Percentiles rank a stretch among this genome's conserved stretches.
phyloP scores from a whole-genome alignment of 1,140 invertebrate species.

The Gonatopus flavifemur region DNA sequence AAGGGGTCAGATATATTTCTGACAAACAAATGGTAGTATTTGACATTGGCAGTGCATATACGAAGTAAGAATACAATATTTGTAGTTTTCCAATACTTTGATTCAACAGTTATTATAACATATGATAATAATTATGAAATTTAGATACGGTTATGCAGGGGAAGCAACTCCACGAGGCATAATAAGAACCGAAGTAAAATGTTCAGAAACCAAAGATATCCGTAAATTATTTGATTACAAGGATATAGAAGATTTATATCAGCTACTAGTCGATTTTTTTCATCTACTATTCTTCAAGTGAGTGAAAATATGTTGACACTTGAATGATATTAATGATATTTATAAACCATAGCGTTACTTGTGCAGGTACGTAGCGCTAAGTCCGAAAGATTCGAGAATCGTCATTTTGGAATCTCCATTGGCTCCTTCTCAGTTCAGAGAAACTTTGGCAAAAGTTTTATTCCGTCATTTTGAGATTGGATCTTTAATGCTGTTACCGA shows the following conservation, averaged over 20 bases:
- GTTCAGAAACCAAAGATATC: constrained; percentile 64
- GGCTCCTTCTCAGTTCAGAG: constrained; percentile 76
- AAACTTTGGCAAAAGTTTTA: constrained; percentile 87
- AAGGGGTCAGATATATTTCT: constrained; percentile 73
- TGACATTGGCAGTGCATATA: constrained; percentile 90
- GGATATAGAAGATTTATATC: constrained; percentile 76
- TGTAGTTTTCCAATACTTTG: not conserved
- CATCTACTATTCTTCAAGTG: constrained; percentile 88
- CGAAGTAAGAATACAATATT: constrained; percentile 71
- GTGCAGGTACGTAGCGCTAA: constrained; percentile 80
- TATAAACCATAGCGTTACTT: constrained; percentile 17
- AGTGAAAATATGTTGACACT: constrained; percentile 13
- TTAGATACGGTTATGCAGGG: constrained; percentile 87
- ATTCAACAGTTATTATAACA: constrained; percentile 4
- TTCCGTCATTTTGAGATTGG: constrained; percentile 90
- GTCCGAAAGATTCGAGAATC: constrained; percentile 89
- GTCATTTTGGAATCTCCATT: constrained; percentile 90
- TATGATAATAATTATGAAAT: not conserved
- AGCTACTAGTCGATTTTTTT: constrained; percentile 85
- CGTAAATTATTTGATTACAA: constrained; percentile 73
- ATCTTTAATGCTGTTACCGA: constrained; percentile 68
- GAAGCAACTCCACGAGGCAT: constrained; percentile 87
- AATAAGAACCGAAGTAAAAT: constrained; percentile 75
- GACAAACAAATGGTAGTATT: constrained; percentile 88
- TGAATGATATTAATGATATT: not conserved